These are phyloP conservation scores for Cydia splendana DNA, from an alignment of 1,140 invertebrate genomes.

Conservation along the genomic window DNA sequence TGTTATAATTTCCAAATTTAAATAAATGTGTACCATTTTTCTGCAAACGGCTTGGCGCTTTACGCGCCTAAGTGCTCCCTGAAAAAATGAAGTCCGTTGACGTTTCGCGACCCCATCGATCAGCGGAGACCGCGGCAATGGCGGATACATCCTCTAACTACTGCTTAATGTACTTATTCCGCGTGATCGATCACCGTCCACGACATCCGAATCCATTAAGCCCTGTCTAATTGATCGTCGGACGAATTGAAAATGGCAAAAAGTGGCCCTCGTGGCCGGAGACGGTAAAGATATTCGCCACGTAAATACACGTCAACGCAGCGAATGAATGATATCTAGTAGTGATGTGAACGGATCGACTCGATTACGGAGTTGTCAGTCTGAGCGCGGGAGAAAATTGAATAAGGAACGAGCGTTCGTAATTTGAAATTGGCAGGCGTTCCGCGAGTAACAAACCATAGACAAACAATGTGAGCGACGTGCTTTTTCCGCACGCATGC, in stretches of 20 bases:
- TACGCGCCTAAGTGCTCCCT: conserved; percentile 8
- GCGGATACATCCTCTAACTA: conserved; percentile 51
- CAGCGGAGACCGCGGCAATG: conserved; percentile 42
- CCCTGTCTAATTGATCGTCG: conserved; percentile 70
- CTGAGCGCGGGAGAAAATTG: conserved; percentile 1
- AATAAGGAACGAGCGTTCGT: conserved; percentile 18
- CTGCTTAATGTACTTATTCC: conserved; percentile 66
- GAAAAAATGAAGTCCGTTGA: conserved; percentile 29
- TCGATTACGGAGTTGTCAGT: conserved; percentile 16
- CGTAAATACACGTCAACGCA: conserved; percentile 27
- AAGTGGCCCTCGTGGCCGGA: conserved; percentile 38
- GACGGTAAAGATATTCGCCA: conserved; percentile 16
- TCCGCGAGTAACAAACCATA: conserved; percentile 20
- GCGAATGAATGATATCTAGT: conserved; percentile 22
- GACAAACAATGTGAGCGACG: conserved; percentile 20
- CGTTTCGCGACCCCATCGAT: conserved; percentile 52
- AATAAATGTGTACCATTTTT: not conserved
- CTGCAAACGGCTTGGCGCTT: not conserved
- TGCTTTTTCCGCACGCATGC: conserved; percentile 26
- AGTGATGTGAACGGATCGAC: conserved; percentile 4
- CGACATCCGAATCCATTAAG: conserved; percentile 71
- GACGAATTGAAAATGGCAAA: conserved; percentile 66
- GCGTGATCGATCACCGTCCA: conserved; percentile 65
- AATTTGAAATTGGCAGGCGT: conserved; percentile 19
- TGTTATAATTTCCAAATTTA: not conserved